phyloP scores from a whole-genome alignment of 2,797 vertebrate species.

The Orestias chungarensis region DNA sequence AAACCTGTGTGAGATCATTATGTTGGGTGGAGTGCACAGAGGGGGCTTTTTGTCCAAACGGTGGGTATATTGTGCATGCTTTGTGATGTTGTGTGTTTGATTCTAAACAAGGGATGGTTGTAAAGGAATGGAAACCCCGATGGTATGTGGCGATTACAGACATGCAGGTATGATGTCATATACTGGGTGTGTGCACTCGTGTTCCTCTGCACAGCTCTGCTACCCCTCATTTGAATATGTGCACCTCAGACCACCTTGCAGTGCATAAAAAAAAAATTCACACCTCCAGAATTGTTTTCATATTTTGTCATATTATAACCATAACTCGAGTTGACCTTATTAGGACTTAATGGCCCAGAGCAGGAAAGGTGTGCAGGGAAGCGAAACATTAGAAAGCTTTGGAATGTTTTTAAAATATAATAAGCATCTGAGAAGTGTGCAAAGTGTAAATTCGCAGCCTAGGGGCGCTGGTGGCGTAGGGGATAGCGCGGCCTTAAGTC shows the following conservation, averaged over 20 bases:
- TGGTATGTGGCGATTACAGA: slow-evolving; percentile 82
- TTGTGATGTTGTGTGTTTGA: slow-evolving; percentile 77
- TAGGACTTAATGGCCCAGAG: not conserved
- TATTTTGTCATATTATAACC: not conserved
- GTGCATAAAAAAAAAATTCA: slow-evolving; percentile 8
- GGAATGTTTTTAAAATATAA: not conserved
- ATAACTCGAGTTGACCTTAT: not conserved
- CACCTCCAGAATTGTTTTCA: not conserved
- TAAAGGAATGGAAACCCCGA: slow-evolving; percentile 74
- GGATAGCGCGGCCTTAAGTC: too few species aligned
- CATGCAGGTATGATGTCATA: slow-evolving; percentile 84
- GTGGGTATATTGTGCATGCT: slow-evolving; percentile 65
- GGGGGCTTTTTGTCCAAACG: slow-evolving; percentile 60
- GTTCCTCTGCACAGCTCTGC: slow-evolving; percentile 35
- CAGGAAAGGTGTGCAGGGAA: not conserved
- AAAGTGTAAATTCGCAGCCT: too few species aligned
- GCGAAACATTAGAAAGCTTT: not conserved
- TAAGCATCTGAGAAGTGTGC: not conserved
- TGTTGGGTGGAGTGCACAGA: slow-evolving; percentile 72
- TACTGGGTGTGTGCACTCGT: slow-evolving; percentile 54
- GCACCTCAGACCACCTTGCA: slow-evolving; percentile 35
- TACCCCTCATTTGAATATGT: slow-evolving; percentile 27
- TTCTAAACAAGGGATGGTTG: slow-evolving; percentile 72
- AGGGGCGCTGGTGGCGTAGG: too few species aligned
- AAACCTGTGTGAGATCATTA: slow-evolving; percentile 83